Base-by-base conservation (phyloP, 2,113 vertebrate genomes). In the Gasterosteus nipponicus region DNA sequence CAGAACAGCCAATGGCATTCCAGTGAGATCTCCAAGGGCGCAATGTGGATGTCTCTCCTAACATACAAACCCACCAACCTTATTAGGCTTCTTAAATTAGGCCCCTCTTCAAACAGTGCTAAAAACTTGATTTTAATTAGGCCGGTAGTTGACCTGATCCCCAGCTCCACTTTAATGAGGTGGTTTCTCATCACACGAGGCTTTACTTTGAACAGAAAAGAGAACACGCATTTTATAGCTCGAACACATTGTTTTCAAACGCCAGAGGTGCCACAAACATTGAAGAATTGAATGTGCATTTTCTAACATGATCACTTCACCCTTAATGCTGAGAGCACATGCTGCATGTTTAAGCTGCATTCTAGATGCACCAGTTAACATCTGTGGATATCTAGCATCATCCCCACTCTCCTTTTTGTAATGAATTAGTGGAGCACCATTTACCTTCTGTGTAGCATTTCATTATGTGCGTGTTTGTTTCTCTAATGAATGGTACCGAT, bases 51-150 rank as follows among this genome's bases (percentile, higher is more conserved):
- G 44, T 26, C 41, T 53, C 1, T 26, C 9, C 22, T 56, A 31
- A 47, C 42, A 3, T 31, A 26, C 18, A 22, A 26, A 39, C 62
- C 65, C 51, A 46, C 3, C 29, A 10, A 59, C 33, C 15, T 68
- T 9, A n/a, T 51, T 8, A 10, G 29, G 16, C 10, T 5, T 14
- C 5, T 42, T 54, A 11, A 60, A 15, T 75, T 19, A 67, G 53
- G 16, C 15, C 16, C 16, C 33, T 16, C 22, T 35, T 76, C 16
- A 69, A 42, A 41, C 63, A 31, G 7, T 10, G 7, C 9, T 41
- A 29, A 41, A 39, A 26, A 12, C 51, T 41, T 39, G 44, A 41
- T 60, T 49, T 31, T 60, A 41, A 75, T 66, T 19, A 29, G 73
- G 26, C 18, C 47, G 47, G 51, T 9, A 29, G 33, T 9, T 54